Evolutionary conservation across 2,113 vertebrate genomes (phyloP), one percentile per base, ranked within the genome.

Genomic region (Megaleporinus macrocephalus): DNA sequence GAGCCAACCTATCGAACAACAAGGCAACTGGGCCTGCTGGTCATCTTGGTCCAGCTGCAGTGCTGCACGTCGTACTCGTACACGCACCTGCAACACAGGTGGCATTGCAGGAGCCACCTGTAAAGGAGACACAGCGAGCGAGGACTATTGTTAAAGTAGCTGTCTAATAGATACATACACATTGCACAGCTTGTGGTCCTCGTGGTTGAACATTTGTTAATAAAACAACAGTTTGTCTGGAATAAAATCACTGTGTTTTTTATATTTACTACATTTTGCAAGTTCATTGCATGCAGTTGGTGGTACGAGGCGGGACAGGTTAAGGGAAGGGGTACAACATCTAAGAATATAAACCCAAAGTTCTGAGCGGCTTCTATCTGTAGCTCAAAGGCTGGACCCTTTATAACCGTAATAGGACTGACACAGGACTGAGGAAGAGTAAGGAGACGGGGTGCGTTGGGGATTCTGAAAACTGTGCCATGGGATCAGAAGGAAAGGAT

Each of bases 1-100:
- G 12, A 4, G 71, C 3, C 16, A 22, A 4, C 24, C 44, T 6
- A 81, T 91, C 4, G 11, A 9, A 47, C 89, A 93, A 10, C 82
- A 94, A 22, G 94, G 96, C 36, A 92, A 94, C 81, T 95, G 95
- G 95, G 91, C 84, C 7, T 97, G 93, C 73, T 96, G 95, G 95
- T 89, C 92, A 26, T 0, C 73, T 30, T 95, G 93, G 93, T 92
- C 91, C 11, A 0, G 3, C 11, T 97, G 93, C 10, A 83, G 13
- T 2, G 72, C 80, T 30, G 86, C 76, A 20, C 90, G 86, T 83
- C 91, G 29, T 1, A 89, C 24, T 47, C 92, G 92, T 41, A 94
- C 85, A 16, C 93, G 94, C 0, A n/a, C 22, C 9, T 95, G 94
- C 80, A 94, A 93, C 63, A 92, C 81, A 13, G 83, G 49, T 1